Percentiles rank a stretch among this genome's conserved stretches.
phyloP scores from a whole-genome alignment of 2,113 vertebrate genomes.

The Corapipo altera region DNA sequence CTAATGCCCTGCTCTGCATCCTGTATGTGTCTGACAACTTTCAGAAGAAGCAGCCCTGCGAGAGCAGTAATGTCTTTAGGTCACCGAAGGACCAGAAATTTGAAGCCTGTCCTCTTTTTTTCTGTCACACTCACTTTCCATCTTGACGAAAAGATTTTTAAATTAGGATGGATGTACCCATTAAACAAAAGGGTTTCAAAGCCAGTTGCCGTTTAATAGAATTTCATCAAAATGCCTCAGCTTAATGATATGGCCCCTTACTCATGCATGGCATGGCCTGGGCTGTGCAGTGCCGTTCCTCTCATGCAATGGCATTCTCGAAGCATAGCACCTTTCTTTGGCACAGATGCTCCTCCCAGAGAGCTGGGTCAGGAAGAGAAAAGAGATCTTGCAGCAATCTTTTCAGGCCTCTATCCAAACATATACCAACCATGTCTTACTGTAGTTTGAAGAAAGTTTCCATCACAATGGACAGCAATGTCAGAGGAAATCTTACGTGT shows the following conservation, averaged over 20 bases:
- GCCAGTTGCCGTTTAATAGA: not conserved
- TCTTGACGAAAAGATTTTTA: not conserved
- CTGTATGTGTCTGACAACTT: not conserved
- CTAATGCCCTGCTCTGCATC: not conserved
- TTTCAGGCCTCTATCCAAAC: not conserved
- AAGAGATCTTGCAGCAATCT: not conserved
- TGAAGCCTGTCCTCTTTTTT: not conserved
- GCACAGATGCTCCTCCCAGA: not conserved
- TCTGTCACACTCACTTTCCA: not conserved
- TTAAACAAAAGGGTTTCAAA: not conserved
- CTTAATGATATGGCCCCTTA: not conserved
- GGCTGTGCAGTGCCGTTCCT: not conserved
- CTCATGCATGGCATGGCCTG: fast-evolving
- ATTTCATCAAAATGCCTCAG: not conserved
- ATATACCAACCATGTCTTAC: not conserved
- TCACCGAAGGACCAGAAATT: not conserved
- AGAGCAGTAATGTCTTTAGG: not conserved
- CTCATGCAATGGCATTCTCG: not conserved
- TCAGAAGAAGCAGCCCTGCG: not conserved
- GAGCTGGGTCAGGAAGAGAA: not conserved
- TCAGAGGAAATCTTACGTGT: not conserved
- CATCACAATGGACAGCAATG: not conserved
- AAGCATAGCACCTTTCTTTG: not conserved
- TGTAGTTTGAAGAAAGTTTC: not conserved
- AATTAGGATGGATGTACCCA: not conserved